Evolutionary conservation across 2,888 invertebrate species (phyloP).

Genomic region (Apodemia duryi): DNA sequence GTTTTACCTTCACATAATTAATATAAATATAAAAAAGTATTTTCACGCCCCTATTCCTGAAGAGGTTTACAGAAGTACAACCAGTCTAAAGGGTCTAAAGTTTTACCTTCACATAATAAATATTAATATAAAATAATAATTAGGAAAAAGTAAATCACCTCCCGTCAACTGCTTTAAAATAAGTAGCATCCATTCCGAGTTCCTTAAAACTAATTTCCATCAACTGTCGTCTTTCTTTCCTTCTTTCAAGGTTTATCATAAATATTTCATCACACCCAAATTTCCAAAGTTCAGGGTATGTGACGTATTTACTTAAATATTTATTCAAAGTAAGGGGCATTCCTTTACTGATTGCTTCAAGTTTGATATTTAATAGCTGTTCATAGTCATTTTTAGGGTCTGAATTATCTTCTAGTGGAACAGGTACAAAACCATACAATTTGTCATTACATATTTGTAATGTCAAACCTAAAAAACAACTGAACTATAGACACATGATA

Average conservation of each 20-base stretch:
- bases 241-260: constrained; percentile 93
- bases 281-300: constrained; percentile 75
- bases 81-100: no score
- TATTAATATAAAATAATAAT: background rate
- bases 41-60: no score
- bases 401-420: constrained; percentile 87
- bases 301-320: constrained; percentile 50
- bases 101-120: no score
- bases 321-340: constrained; percentile 61
- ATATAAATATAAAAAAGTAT: no score
- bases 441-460: constrained; percentile 87
- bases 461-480: constrained; percentile 38
- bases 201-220: constrained; percentile 91
- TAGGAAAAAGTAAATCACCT: constrained; percentile 69
- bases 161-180: constrained; percentile 93
- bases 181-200: constrained; percentile 87
- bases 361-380: constrained; percentile 86
- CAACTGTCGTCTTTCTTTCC: constrained; percentile 86
- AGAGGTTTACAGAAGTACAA: no score
- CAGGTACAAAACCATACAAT: constrained; percentile 88
- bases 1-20: no score
- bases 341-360: constrained; percentile 84
- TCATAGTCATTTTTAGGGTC: constrained; percentile 82
- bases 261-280: constrained; percentile 89
- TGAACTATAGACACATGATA: background rate